Evolutionary conservation across 1,140 invertebrate genomes (phyloP).

Genomic region (Zaprionus taronus): DNA sequence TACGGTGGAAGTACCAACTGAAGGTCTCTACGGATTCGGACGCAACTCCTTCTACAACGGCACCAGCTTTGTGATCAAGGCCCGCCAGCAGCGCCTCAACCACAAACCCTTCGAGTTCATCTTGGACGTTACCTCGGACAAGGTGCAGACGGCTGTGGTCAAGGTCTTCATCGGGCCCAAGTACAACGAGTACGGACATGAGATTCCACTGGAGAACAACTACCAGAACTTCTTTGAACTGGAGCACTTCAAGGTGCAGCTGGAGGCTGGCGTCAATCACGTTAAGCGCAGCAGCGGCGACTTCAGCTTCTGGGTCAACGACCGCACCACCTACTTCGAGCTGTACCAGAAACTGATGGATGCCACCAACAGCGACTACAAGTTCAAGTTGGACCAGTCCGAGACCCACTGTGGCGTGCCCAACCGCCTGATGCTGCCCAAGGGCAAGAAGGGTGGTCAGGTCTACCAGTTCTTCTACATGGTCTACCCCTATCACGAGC

Average conservation of each 20-base stretch:
- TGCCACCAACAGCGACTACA: slow-evolving; percentile 84
- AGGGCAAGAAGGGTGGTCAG: slow-evolving; percentile 88
- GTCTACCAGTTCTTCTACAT: slow-evolving; percentile 88
- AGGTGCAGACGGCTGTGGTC: slow-evolving; percentile 85
- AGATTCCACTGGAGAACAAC: slow-evolving; percentile 72
- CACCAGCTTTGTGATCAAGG: slow-evolving; percentile 86
- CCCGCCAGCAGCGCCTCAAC: slow-evolving; percentile 86
- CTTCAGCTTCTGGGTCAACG: slow-evolving; percentile 74
- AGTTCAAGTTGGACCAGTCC: slow-evolving; percentile 85
- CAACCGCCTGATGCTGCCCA: slow-evolving; percentile 88
- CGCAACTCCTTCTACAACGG: slow-evolving; percentile 88
- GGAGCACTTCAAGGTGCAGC: slow-evolving; percentile 78
- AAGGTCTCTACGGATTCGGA: slow-evolving; percentile 85
- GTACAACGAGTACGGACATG: slow-evolving; percentile 85
- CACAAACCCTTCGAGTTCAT: slow-evolving; percentile 88
- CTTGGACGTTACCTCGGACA: slow-evolving; percentile 85
- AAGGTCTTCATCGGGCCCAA: slow-evolving; percentile 87
- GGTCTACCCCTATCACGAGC: slow-evolving; percentile 86
- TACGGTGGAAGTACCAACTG: slow-evolving; percentile 28
- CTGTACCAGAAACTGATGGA: slow-evolving; percentile 80
- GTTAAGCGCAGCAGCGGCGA: slow-evolving; percentile 76
- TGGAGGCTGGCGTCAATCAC: slow-evolving; percentile 67
- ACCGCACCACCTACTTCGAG: slow-evolving; percentile 78
- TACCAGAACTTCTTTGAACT: slow-evolving; percentile 82
- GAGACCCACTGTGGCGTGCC: slow-evolving; percentile 87